Base-by-base conservation (phyloP, 2,113 vertebrate genomes). In the Phodopus roborovskii region DNA sequence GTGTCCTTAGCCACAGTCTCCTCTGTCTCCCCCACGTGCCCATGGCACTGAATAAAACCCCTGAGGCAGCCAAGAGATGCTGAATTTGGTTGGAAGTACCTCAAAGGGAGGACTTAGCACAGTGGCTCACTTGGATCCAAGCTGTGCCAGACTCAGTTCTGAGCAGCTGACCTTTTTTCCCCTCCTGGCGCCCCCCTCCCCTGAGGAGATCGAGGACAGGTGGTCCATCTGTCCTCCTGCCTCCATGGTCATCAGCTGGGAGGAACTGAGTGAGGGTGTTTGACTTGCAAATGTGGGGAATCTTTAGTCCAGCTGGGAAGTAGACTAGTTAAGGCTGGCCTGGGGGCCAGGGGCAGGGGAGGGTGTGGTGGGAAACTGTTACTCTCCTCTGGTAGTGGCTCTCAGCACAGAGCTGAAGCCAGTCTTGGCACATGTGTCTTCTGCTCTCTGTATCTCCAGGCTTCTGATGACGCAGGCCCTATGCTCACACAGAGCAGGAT, bases 281-380 rank as follows among this genome's bases (percentile, higher is more conserved):
- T 89, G 96, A 89, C 87, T 96, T 91, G 94, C 91, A 95, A 94
- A 94, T 85, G 45, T 53, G 24, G n/a, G 83, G 84, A 82, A 28
- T 5, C 1, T 30, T 66, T 36, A 36, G 83, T 53, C 73, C 89
- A 77, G 87, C 36, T 90, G 93, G 78, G 45, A 71, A 73, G 24
- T 6, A 20, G 84, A 0, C 7, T 33, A 42, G 56, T 8, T 53
- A 3, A 17, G 68, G 73, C 42, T 22, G 70, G 53, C 13, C n/a
- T 1, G 26, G 56, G 16, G 36, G 45, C 26, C 4, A 2, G 4
- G 9, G 60, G 3, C 1, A 20, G 45, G 2, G 58, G 3, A 15
- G 42, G 73, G 15, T 15, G 16, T 28, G 56, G 13, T 5, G 0
- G 9, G 6, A 36, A 19, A 56, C 50, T 10, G 1, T 60, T 48